Base-by-base conservation (phyloP, 2,888 invertebrate genomes). In the Nymphalis polychloros region DNA sequence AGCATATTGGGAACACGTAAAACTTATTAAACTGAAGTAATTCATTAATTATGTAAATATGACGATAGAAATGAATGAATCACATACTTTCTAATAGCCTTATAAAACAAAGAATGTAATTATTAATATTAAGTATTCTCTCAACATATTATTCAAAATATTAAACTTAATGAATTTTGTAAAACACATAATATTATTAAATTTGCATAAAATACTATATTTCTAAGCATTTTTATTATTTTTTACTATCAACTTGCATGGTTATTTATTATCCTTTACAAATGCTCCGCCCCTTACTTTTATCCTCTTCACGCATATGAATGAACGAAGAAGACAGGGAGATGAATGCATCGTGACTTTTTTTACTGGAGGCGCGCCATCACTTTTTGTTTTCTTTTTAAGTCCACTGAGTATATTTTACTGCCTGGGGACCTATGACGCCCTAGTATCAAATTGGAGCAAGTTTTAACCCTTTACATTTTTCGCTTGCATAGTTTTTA, bases 371-470 rank as follows among this genome's bases (percentile, higher is more conserved):
- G 78, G 78, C 73, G 76, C 73, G 71, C 74, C 69, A 76, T 69
- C 71, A 61, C 63, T 59, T 68, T 69, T 69, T 75, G 74, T 68
- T 67, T 67, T 72, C 73, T 76, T 72, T 73, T 77, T 75, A 53
- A 71, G 66, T 60, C 61, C 67, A 67, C 71, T 66, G 69, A 67
- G 71, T 68, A 69, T 69, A 72, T 69, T 71, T 62, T 31, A 71
- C 55, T 75, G 73, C 76, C 76, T 76, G 63, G 59, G 64, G 59
- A 73, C 64, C 77, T 76, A 82, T 90, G 84, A 67, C 72, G 65
- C 72, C 87, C 83, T 86, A 77, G 87, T 90, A 81, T 68, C 73
- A 76, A 88, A 84, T 79, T 83, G 81, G 87, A 83, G 81, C 85
- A 84, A 77, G 72, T 79, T 31, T 31, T 78, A 84, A 82, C 82